Percentiles rank a stretch among this genome's conserved stretches.
phyloP scores from a whole-genome alignment of 2,797 vertebrate species.

The Euphonia xanthogaster region DNA sequence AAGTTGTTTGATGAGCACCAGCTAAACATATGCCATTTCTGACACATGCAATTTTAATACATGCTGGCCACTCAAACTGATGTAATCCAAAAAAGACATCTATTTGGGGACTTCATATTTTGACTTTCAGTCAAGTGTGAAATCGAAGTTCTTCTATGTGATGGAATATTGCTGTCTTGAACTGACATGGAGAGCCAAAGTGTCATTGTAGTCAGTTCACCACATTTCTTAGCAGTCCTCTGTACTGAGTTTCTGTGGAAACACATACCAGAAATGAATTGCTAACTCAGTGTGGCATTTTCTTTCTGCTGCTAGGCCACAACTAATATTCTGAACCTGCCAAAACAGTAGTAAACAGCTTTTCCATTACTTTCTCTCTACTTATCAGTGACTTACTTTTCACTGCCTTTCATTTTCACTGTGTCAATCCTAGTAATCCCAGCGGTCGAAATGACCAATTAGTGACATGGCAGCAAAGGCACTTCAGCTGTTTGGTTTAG shows the following conservation, averaged over 20 bases:
- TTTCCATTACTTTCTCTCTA: conserved; percentile 21
- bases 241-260: neutral
- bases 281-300: neutral
- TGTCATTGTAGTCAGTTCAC: neutral
- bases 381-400: conserved; percentile 37
- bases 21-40: conserved; percentile 43
- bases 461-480: conserved; percentile 35
- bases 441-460: conserved; percentile 62
- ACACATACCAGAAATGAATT: neutral
- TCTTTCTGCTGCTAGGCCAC: conserved; percentile 1
- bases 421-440: conserved; percentile 49
- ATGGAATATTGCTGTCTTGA: conserved; percentile 9
- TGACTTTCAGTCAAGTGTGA: conserved; percentile 49
- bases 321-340: neutral
- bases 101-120: conserved; percentile 33
- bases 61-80: neutral
- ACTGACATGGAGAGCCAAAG: neutral
- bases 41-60: conserved; percentile 38
- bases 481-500: conserved; percentile 24
- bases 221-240: neutral
- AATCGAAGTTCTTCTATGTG: conserved; percentile 32
- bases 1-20: neutral
- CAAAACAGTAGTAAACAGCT: neutral
- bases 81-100: conserved; percentile 39
- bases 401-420: conserved; percentile 58